Evolutionary conservation across 2,113 vertebrate species (phyloP).

Genomic region (Chloroceryle aenea): DNA sequence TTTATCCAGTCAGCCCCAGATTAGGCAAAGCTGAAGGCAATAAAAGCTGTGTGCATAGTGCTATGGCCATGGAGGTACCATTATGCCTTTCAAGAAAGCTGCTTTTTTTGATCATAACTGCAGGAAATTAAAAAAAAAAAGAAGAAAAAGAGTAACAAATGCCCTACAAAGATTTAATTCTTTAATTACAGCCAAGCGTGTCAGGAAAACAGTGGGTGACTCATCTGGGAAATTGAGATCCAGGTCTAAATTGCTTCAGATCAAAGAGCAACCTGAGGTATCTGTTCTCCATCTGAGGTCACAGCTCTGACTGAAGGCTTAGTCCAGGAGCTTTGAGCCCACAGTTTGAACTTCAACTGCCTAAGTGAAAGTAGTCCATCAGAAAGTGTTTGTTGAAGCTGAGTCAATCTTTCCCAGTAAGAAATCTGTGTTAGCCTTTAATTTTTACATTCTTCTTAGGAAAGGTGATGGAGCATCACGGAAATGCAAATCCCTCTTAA

Average conservation of each 20-base stretch:
- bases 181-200: not conserved
- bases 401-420: not conserved
- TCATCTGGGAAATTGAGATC: not conserved
- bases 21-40: not conserved
- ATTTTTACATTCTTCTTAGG: not conserved
- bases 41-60: not conserved
- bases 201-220: rapidly evolving
- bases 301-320: not conserved
- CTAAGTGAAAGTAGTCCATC: not conserved
- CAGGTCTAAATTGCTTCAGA: not conserved
- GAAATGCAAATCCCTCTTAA: slow-evolving; percentile 19
- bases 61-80: not conserved
- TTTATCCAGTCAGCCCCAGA: not conserved
- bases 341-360: not conserved
- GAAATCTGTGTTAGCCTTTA: not conserved
- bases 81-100: not conserved
- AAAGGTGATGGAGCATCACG: not conserved
- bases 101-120: not conserved
- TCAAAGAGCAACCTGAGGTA: not conserved
- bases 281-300: not conserved
- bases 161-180: not conserved
- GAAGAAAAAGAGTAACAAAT: not conserved
- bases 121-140: not conserved
- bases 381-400: not conserved
- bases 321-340: not conserved